Evolutionary conservation across 2,797 vertebrate species (phyloP), one percentile per base, ranked within the genome.

Genomic region (Cryptoblepharus egeriae): DNA sequence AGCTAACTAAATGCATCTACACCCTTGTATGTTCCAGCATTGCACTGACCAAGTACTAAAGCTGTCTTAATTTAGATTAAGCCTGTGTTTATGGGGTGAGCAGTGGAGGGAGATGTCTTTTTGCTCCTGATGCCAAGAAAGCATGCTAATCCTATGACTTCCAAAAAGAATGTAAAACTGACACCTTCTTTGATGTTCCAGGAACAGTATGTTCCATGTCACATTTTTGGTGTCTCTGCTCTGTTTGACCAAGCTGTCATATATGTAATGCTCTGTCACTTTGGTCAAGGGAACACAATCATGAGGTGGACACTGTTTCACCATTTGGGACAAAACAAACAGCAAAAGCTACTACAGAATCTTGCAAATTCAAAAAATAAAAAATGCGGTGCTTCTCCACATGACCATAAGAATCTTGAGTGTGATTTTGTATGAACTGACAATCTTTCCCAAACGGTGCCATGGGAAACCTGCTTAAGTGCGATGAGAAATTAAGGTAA

Each of bases 91-190:
- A 79, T 9, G 49, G 57, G 26, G 1, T 70, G 7, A 32, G 35
- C 32, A 24, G 7, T 26, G 4, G 58, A 42, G 5, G 32, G 1
- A n/a, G 39, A 28, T 3, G n/a, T 3, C 74, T 87, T 87, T 79
- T n/a, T 18, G 35, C 78, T 83, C 60, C 1, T 1, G 24, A 26
- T 87, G 32, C 52, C 61, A 85, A 52, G 75, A 88, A 77, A 0
- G 45, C 45, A 42, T 83, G 32, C 68, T 81, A 84, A 77, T 79
- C 75, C 64, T 13, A 20, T 2, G 22, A 2, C 70, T 70, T 26
- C 35, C 87, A 77, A 81, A 69, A 67, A 90, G 76, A 71, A 83
- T 73, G 78, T 77, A 71, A 37, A 87, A 86, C 49, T 37, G 57
- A 49, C 55, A 83, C 60, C 26, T 22, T 84, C 20, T 65, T 74